These are phyloP conservation scores for Diarsia brunnea DNA, from an alignment of 2,888 invertebrate species.

Conservation along the genomic window DNA sequence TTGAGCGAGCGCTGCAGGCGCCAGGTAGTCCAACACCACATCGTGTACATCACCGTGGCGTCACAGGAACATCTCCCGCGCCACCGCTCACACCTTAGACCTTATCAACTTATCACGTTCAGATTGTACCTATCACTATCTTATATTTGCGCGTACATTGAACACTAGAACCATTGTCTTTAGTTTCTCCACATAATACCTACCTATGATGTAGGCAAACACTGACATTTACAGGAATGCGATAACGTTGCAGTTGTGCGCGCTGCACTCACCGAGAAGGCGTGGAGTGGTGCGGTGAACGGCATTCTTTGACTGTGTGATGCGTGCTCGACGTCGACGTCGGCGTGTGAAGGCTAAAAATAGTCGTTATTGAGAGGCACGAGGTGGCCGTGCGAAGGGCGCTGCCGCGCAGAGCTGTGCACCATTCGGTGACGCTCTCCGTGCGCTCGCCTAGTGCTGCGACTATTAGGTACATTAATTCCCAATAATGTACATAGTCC, in stretches of 20 bases:
- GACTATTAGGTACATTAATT: slow-evolving; percentile 14
- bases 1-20: slow-evolving; percentile 6
- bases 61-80: background rate
- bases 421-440: background rate
- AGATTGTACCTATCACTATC: slow-evolving; percentile 1
- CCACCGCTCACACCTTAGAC: background rate
- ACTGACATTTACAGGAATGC: slow-evolving; percentile 1
- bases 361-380: slow-evolving; percentile 59
- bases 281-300: background rate
- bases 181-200: slow-evolving; percentile 7
- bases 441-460: background rate
- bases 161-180: slow-evolving; percentile 1
- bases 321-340: slow-evolving; percentile 27
- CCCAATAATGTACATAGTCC: background rate
- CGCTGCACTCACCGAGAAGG: slow-evolving; percentile 3
- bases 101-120: slow-evolving; percentile 3
- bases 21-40: background rate
- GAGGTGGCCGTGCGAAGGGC: slow-evolving; percentile 55
- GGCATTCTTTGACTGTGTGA: slow-evolving; percentile 37
- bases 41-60: background rate
- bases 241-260: background rate
- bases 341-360: slow-evolving; percentile 48
- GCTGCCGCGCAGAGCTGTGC: background rate
- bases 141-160: background rate
- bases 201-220: background rate